Evolutionary conservation across 1,140 invertebrate species (phyloP).

Genomic region (Papilio glaucus): DNA sequence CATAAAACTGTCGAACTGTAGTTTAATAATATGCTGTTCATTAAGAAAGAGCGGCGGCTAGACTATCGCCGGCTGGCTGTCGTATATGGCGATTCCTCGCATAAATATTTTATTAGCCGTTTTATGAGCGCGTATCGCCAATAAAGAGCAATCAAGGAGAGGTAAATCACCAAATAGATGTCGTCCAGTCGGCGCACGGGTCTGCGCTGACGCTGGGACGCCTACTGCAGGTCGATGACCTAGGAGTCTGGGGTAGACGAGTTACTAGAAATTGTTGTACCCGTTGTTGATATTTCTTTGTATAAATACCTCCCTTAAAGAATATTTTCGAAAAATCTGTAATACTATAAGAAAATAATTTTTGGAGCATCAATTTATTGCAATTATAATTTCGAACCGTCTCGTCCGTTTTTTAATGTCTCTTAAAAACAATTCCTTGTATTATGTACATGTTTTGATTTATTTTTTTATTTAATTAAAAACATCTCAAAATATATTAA

Average conservation of each 20-base stretch:
- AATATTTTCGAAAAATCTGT: no score
- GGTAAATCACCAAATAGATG: slow-evolving; percentile 34
- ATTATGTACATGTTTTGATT: no score
- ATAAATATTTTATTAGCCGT: slow-evolving; percentile 35
- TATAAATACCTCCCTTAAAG: no score
- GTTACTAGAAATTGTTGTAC: slow-evolving; percentile 1
- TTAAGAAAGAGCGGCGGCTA: neutral
- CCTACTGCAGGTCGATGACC: slow-evolving; percentile 29
- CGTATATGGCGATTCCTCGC: slow-evolving; percentile 9
- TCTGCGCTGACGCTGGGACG: slow-evolving; percentile 6
- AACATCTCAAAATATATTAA: no score
- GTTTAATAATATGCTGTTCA: slow-evolving; percentile 8
- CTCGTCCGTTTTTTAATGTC: no score
- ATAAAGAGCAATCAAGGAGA: slow-evolving; percentile 35
- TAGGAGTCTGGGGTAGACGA: neutral
- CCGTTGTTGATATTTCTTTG: no score
- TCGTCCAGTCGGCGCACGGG: neutral
- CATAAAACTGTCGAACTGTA: slow-evolving; percentile 6
- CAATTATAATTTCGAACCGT: no score
- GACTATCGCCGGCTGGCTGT: neutral
- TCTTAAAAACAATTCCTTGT: no score
- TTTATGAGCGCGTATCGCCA: slow-evolving; percentile 31
- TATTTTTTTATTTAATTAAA: no score
- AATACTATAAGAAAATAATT: no score
- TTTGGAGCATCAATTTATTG: no score